Conservation (phyloP, 2,888 invertebrate genomes). For the Dendrolimus pini region DNA sequence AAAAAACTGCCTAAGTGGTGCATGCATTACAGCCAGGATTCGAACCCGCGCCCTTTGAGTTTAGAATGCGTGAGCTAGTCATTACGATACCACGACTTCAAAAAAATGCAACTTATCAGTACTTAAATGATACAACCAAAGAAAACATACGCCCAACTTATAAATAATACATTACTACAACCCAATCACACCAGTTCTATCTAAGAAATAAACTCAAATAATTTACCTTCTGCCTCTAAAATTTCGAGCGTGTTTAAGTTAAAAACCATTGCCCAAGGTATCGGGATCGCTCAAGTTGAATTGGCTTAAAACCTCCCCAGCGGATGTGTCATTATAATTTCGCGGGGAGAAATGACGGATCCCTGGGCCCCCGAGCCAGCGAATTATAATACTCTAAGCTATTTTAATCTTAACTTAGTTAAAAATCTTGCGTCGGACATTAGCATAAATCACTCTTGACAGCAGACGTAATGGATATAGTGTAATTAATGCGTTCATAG, state of each 20-base stretch:
- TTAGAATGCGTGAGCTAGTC: no score
- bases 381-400: slow-evolving; percentile 71
- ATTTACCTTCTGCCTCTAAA: slow-evolving; percentile 30
- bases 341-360: slow-evolving; percentile 70
- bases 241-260: slow-evolving; percentile 23
- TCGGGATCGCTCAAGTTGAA: slow-evolving; percentile 57
- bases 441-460: slow-evolving; percentile 74
- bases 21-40: no score
- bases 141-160: no score
- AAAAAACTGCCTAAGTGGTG: no score
- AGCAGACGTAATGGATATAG: slow-evolving; percentile 66
- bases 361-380: slow-evolving; percentile 53
- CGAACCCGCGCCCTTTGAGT: no score
- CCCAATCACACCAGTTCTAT: no score
- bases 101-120: no score
- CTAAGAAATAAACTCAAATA: slow-evolving; percentile 1
- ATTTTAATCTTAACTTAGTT: slow-evolving; percentile 76
- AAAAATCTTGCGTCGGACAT: slow-evolving; percentile 74
- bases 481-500: slow-evolving; percentile 46
- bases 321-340: slow-evolving; percentile 75
- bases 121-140: no score
- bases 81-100: no score
- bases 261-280: slow-evolving; percentile 41
- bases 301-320: slow-evolving; percentile 68
- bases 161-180: no score